These are phyloP conservation scores for Lutjanus argentimaculatus DNA, from an alignment of 2,797 vertebrate genomes.

Conservation along the genomic window DNA sequence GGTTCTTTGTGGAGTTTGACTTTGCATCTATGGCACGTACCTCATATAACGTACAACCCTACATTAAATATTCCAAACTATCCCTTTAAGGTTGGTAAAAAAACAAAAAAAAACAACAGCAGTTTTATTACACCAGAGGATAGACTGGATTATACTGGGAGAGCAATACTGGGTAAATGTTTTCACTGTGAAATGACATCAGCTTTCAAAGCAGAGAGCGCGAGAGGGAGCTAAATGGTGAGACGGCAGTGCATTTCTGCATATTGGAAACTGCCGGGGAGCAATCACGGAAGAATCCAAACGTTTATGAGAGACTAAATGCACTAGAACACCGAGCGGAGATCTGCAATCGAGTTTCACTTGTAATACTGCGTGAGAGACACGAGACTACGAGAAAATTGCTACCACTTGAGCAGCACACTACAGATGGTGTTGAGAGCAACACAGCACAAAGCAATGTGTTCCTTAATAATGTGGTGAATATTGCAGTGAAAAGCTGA, in stretches of 20 bases:
- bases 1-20: no score
- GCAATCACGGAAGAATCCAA: conserved; percentile 85
- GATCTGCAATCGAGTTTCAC: conserved; percentile 83
- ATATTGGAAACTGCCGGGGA: conserved; percentile 79
- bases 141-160: conserved; percentile 26
- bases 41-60: no score
- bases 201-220: conserved; percentile 39
- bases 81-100: neutral
- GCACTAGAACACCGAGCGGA: conserved; percentile 82
- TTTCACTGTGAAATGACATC: conserved; percentile 50
- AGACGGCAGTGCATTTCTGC: conserved; percentile 65
- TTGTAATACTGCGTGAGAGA: conserved; percentile 73
- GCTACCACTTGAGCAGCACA: conserved; percentile 77
- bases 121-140: conserved; percentile 33
- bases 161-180: conserved; percentile 24
- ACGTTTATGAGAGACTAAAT: conserved; percentile 87
- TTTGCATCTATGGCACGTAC: no score
- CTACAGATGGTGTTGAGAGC: conserved; percentile 78
- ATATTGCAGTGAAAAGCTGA: conserved; percentile 73
- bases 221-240: conserved; percentile 41
- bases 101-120: neutral
- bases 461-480: conserved; percentile 79
- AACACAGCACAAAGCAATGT: conserved; percentile 73
- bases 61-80: no score
- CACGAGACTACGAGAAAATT: conserved; percentile 74